Base-by-base conservation (phyloP, 2,113 vertebrate species). In the Passer domesticus region DNA sequence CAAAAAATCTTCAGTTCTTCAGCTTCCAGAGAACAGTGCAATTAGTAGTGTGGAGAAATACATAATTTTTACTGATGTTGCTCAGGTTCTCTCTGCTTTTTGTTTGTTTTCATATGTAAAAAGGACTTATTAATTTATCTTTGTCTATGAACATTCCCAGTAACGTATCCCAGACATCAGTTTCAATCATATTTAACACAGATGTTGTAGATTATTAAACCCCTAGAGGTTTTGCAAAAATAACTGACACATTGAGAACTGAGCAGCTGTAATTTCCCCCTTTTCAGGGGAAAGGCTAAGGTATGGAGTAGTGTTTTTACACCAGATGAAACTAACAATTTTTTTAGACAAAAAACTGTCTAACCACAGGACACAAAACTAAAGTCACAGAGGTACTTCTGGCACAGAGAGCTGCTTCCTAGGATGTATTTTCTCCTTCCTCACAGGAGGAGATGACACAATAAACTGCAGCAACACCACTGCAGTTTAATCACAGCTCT, bases 101-200 rank as follows among this genome's bases (percentile, higher is more conserved):
- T 7, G 11, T n/a, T 90, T 84, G 3, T 31, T 92, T 85, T 47
- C 15, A 9, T 22, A 3, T 64, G 11, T 10, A 86, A 88, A 56
- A 8, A 59, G 30, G 10, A 67, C 43, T 50, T 73, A 33, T 55
- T 6, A 73, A 80, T 56, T 44, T 14, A 60, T 37, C 31, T 73
- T 56, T 59, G 3, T 37, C 50, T 81, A 5, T 50, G 25, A 75
- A 37, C 3, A 0, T n/a, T 68, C 13, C 31, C 12, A 37, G 58
- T 62, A 67, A 33, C 17, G 78, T 81, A 63, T 10, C 8, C 20
- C 0, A 0, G 6, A 33, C 1, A 1, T 43, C 21, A 15, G 3
- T 39, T 83, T 50, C 23, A 50, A 23, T 43, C 25, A 50, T 11
- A 30, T 60, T 69, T 82, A 78, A 53, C 35, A 50, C 9, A 55